Evolutionary conservation across 2,113 vertebrate species (phyloP), one percentile per base, ranked within the genome.

Genomic region (Daubentonia madagascariensis): DNA sequence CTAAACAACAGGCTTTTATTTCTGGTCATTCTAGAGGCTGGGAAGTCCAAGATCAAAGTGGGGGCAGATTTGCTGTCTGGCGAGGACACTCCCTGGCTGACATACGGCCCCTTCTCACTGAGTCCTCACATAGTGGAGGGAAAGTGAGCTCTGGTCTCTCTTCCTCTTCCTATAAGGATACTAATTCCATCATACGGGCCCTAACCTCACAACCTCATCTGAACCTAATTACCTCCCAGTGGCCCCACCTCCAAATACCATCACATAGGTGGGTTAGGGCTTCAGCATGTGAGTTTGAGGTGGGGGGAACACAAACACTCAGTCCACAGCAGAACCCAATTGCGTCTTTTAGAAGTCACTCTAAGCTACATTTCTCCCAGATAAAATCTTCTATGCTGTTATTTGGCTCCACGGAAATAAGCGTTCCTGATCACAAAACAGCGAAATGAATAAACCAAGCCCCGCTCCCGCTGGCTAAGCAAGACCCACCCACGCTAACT

Each of bases 401-500:
- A 61, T 76, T 83, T 28, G 37, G 13, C 5, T 50, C 78, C 20
- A 67, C 37, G 35, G 12, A 59, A 59, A 37, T 28, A 67, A 85
- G 12, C 10, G 20, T 16, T 25, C 65, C 75, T 50, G 35, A 76
- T 68, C 43, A 84, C 14, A 59, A 63, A 92, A 37, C 9, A 75
- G 45, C 22, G 5, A 96, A 50, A 59, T 35, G 48, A 59, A 25
- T 12, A 35, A 43, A 40, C 10, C 37, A 40, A 75, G 20, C 70
- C 11, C 37, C 35, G 18, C 1, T 3, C 13, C 48, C 6, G 14
- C 68, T 2, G 35, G 32, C 48, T 50, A 20, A 16, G 37, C 10
- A 40, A n/a, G 35, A 40, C 5, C 45, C n/a, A 37, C 30, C n/a
- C 45, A 0, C 2, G 1, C 2, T 43, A 17, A 48, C 6, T 5